A percentile compares a stretch with the other conserved stretches of the same genome.
These are phyloP conservation scores for Stomorhina lunata DNA, from an alignment of 2,888 invertebrate species.

Conservation along the genomic window DNA sequence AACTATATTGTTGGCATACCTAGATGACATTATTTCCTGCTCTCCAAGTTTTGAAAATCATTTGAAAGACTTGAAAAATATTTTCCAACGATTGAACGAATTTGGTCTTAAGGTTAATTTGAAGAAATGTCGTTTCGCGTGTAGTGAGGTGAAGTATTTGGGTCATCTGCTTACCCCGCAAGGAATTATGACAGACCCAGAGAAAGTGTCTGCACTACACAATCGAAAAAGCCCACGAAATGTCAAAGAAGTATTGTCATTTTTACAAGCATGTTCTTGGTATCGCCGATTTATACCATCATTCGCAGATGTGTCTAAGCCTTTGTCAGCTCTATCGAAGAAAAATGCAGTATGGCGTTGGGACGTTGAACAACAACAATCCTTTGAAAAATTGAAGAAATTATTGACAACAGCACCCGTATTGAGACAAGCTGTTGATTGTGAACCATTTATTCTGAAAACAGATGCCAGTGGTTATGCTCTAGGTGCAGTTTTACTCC, in stretches of 20 bases:
- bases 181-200: too few species aligned
- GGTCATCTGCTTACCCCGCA: too few species aligned
- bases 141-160: too few species aligned
- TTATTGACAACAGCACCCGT: slow-evolving; percentile 64
- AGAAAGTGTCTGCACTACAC: too few species aligned
- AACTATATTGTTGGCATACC: too few species aligned
- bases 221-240: slow-evolving; percentile 59
- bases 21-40: too few species aligned
- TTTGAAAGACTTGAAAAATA: too few species aligned
- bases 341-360: slow-evolving; percentile 64
- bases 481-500: slow-evolving; percentile 41
- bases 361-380: slow-evolving; percentile 27
- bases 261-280: slow-evolving; percentile 72
- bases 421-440: too few species aligned
- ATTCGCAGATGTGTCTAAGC: slow-evolving; percentile 69
- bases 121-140: too few species aligned
- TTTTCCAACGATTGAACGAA: too few species aligned
- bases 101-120: too few species aligned
- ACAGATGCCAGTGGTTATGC: slow-evolving; percentile 41
- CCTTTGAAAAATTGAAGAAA: slow-evolving; percentile 43
- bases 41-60: too few species aligned
- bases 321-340: slow-evolving; percentile 69
- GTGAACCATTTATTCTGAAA: slow-evolving; percentile 41
- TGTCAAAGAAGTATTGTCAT: slow-evolving; percentile 67
- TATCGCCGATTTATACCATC: slow-evolving; percentile 64